These are phyloP conservation scores for Pyrrhosoma nymphula DNA, from an alignment of 2,888 invertebrate species.

Conservation along the genomic window DNA sequence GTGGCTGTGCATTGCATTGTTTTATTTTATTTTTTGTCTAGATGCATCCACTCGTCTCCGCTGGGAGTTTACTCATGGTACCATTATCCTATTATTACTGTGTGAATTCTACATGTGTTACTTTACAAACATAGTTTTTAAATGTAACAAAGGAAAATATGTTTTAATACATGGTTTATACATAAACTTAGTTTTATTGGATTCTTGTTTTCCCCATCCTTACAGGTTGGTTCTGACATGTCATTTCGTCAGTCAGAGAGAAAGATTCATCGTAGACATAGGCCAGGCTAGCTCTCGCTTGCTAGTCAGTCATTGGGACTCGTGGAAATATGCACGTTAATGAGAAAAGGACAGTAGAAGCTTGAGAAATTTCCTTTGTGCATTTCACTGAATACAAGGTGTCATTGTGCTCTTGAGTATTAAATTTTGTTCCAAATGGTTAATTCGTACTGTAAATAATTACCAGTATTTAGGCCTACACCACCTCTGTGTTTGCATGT, in stretches of 20 bases:
- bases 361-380: no score
- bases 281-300: no score
- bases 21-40: conserved; percentile 58
- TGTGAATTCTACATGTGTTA: conserved; percentile 69
- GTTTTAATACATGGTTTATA: conserved; percentile 73
- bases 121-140: conserved; percentile 70
- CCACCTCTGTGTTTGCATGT: no score
- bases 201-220: conserved; percentile 23
- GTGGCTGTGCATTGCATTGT: conserved; percentile 51
- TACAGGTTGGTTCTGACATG: neutral
- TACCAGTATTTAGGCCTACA: no score
- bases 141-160: conserved; percentile 72
- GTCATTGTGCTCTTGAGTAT: no score
- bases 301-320: no score
- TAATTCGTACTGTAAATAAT: no score
- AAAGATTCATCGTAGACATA: no score
- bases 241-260: neutral
- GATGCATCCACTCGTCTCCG: conserved; percentile 58
- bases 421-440: no score
- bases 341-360: no score
- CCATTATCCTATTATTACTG: conserved; percentile 68
- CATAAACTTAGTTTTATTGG: conserved; percentile 69
- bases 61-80: conserved; percentile 61
- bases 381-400: no score
- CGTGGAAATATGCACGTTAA: no score